Conservation (phyloP, 2,797 vertebrate species). For the Hydrolagus colliei region DNA sequence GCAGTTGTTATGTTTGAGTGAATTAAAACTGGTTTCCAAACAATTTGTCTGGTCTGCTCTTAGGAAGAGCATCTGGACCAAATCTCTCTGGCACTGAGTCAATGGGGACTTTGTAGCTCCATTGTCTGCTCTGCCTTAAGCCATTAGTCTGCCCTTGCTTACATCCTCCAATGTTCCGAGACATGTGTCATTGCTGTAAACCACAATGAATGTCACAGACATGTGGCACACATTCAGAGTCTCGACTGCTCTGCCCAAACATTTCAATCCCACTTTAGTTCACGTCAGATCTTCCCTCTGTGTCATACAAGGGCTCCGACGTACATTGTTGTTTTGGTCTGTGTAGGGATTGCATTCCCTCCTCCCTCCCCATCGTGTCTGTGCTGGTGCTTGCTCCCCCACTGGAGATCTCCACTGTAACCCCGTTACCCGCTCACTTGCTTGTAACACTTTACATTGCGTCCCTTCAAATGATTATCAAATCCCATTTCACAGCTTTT, state of each 20-base stretch:
- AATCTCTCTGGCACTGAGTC: neutral
- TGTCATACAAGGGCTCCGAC: neutral
- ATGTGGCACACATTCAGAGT: neutral
- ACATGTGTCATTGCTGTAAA: neutral
- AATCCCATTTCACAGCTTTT: no score
- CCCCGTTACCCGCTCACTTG: no score
- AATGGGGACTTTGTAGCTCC: neutral
- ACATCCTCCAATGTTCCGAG: neutral
- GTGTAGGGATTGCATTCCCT: no score
- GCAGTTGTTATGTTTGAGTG: neutral
- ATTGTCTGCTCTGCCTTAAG: neutral
- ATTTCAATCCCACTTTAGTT: neutral
- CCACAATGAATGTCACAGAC: neutral
- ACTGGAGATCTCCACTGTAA: no score
- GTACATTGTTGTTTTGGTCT: neutral
- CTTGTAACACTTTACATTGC: no score
- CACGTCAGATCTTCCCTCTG: neutral
- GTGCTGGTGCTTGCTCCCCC: no score
- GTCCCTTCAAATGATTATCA: no score
- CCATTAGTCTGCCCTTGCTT: neutral
- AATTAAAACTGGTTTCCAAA: slow-evolving; percentile 1
- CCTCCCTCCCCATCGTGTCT: no score
- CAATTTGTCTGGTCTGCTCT: slow-evolving; percentile 1
- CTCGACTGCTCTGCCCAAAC: neutral
- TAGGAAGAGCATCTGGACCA: neutral